Base-by-base conservation (phyloP, 2,888 invertebrate genomes). In the Psylliodes chrysocephalus region DNA sequence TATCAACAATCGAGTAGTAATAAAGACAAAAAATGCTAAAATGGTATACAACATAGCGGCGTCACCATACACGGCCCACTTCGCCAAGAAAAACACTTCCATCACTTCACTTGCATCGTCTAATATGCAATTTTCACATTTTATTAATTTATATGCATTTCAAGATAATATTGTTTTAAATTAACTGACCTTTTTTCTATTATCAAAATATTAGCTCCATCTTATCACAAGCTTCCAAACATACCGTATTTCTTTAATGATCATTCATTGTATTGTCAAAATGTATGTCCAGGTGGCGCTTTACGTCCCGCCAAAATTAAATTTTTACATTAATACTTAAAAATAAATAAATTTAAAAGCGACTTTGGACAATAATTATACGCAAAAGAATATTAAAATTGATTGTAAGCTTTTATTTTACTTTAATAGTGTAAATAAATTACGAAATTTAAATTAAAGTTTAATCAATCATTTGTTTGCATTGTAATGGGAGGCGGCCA, bases 191-290 rank as follows among this genome's bases (percentile, higher is more conserved):
- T 81, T 80, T 78, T 81, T 73, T 76, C 75, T 80, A 77, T 75
- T 77, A 76, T 73, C 74, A 81, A 81, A 82, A 81, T 81, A 78
- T 78, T 78, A 80, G 82, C 82, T 82, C 82, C 82, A 82, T 82
- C 82, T 82, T 68, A 71, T 71, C 79, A 73, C 77, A 78, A 78
- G 79, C 78, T 74, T 77, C 76, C 74, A 77, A 79, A 80, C 81
- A 79, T 79, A 79, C 77, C 77, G 77, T 77, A 60, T 38, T 44
- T 57, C 42, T 54, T 59, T 3, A 57, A 49, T 42, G 15, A 42
- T 51, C 18, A 14, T 46, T 14, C 44, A 51, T 49, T 52, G 22
- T 67, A 63, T 64, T 69, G 60, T 59, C 54, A 60, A 59, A 35
- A 22, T 33, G 47, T 53, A 60, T 54, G 60, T 66, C 67, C 63